Percentiles rank a stretch among this genome's conserved stretches.
Conservation (phyloP, 2,797 vertebrate species). For the Anas bernieri region DNA sequence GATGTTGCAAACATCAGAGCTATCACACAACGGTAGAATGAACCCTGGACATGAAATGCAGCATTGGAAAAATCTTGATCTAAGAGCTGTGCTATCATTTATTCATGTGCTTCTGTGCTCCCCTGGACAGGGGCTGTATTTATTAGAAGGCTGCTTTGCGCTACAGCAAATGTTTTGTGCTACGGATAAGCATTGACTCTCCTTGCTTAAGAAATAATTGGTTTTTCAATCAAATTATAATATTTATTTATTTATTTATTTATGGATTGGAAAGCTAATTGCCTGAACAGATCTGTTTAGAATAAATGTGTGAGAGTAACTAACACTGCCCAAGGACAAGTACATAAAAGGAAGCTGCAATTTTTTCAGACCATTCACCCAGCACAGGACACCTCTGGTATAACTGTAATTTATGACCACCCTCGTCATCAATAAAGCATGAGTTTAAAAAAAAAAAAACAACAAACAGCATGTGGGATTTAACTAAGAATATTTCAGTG, state of each 20-base stretch:
- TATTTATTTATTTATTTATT: not conserved
- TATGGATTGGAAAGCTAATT: not conserved
- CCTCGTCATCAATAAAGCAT: not conserved
- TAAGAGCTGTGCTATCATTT: conserved; percentile 8
- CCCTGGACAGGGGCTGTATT: not conserved
- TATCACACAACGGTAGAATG: not conserved
- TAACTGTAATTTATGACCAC: not conserved
- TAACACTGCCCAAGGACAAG: not conserved
- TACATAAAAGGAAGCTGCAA: not conserved
- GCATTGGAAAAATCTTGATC: not conserved
- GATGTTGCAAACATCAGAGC: conserved; percentile 1
- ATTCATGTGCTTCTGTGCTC: not conserved
- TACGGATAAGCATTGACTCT: not conserved
- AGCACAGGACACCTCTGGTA: not conserved
- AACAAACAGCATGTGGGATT: not conserved
- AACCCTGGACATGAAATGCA: not conserved
- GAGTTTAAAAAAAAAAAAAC: not conserved
- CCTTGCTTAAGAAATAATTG: not conserved
- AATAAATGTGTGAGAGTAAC: not conserved
- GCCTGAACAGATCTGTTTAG: not conserved
- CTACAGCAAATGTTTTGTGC: not conserved
- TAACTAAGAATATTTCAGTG: not conserved
- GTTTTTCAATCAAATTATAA: not conserved
- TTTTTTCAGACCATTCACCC: not conserved
- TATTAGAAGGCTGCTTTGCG: not conserved